Conservation (phyloP, 2,113 vertebrate species). For the Morone saxatilis region DNA sequence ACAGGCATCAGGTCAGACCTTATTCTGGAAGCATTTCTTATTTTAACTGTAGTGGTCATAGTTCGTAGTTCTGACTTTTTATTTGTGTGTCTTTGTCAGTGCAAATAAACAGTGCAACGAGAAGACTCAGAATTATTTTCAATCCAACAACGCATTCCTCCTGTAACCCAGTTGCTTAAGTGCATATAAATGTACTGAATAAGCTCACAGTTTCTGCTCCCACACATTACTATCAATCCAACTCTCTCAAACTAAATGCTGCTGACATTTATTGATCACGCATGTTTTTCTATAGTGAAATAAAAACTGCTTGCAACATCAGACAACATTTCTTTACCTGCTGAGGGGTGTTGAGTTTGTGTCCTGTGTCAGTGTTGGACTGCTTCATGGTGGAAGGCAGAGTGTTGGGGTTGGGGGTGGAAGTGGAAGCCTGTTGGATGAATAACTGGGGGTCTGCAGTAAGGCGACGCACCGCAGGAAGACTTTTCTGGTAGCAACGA, state of each 20-base stretch:
- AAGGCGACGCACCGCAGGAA: slow-evolving; percentile 90
- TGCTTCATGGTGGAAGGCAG: background rate
- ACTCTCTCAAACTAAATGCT: background rate
- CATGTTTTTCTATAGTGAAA: background rate
- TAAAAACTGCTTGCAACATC: no score
- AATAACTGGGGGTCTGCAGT: slow-evolving; percentile 91
- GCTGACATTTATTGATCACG: background rate
- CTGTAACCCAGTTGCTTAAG: no score
- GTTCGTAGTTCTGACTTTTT: no score
- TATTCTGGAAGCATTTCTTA: no score
- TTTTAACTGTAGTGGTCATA: no score
- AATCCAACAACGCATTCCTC: no score
- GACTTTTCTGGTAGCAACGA: slow-evolving; percentile 87
- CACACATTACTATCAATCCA: background rate
- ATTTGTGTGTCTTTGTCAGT: no score
- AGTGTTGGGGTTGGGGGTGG: slow-evolving; percentile 11
- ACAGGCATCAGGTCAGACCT: no score
- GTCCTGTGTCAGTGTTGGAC: slow-evolving; percentile 59
- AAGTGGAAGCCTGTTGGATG: slow-evolving; percentile 88
- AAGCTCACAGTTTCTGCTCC: no score
- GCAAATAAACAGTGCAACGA: no score
- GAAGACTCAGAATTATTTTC: no score
- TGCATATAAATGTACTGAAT: background rate
- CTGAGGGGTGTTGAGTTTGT: slow-evolving; percentile 80
- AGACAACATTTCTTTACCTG: slow-evolving; percentile 81